Percentiles rank a stretch among this genome's conserved stretches.
Evolutionary conservation across 37 sponge, comb jelly and placozoan species (phyloP).

Genomic region (Mnemiopsis leidyi): DNA sequence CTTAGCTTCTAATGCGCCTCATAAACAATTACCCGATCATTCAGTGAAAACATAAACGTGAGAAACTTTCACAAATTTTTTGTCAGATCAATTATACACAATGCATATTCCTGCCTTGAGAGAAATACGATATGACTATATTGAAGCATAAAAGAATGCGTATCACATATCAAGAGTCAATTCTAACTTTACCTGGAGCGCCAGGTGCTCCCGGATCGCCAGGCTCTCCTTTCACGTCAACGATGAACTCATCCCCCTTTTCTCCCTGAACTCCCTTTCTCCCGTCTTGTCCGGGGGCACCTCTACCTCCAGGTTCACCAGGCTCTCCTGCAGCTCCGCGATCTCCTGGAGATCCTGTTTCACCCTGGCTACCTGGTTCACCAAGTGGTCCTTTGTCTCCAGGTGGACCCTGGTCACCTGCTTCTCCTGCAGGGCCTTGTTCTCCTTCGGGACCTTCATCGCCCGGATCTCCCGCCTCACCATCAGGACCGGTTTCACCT

Average conservation of each 20-base stretch:
- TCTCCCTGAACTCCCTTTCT: background rate
- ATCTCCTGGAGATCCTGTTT: background rate
- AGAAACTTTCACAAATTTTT: too few species aligned
- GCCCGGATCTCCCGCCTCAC: slow-evolving; percentile 25
- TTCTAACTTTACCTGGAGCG: background rate
- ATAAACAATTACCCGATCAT: too few species aligned
- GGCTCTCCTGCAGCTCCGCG: background rate
- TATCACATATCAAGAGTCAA: too few species aligned
- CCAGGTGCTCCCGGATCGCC: slow-evolving; percentile 63
- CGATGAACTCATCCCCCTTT: background rate
- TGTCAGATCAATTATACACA: too few species aligned
- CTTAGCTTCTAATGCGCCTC: too few species aligned
- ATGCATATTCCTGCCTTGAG: too few species aligned
- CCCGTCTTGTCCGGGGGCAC: background rate
- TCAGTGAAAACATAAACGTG: too few species aligned
- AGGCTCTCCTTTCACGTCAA: slow-evolving; percentile 12
- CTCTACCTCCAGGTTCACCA: background rate
- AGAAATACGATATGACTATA: too few species aligned
- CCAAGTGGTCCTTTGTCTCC: slow-evolving; percentile 36
- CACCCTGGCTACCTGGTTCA: background rate
- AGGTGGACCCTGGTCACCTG: slow-evolving; percentile 22
- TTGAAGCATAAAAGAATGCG: too few species aligned
- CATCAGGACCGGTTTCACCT: background rate
- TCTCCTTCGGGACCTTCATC: background rate
- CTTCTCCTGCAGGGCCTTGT: background rate